Evolutionary conservation across 2,113 vertebrate genomes (phyloP).

Genomic region (Australoheros scitulus): DNA sequence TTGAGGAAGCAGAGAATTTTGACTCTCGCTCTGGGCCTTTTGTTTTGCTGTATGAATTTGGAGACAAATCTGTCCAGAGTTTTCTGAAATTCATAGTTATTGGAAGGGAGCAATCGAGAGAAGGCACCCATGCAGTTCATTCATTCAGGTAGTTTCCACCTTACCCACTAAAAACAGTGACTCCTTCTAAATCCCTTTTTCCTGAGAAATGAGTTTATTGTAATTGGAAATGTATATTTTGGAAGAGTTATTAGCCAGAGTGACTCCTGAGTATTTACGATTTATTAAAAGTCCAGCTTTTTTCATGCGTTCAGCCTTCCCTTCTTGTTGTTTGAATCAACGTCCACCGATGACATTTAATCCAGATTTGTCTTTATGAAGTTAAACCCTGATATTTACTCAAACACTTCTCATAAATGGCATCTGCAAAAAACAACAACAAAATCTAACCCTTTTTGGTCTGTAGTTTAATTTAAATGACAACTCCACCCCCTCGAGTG

Average conservation of each 20-base stretch:
- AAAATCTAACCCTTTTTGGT: no score
- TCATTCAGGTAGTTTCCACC: neutral
- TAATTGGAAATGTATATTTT: neutral
- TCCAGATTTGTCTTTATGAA: neutral
- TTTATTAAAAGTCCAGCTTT: neutral
- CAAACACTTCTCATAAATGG: neutral
- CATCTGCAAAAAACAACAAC: neutral
- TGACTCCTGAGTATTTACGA: neutral
- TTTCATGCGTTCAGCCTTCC: neutral
- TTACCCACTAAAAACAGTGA: neutral
- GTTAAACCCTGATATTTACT: neutral
- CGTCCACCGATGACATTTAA: no score
- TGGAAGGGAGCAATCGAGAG: neutral
- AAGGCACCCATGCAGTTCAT: neutral
- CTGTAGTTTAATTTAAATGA: no score
- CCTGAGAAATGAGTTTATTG: neutral
- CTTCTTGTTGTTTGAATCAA: neutral
- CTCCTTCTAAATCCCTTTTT: neutral
- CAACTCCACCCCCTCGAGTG: no score
- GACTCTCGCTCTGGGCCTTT: neutral
- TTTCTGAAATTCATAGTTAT: neutral
- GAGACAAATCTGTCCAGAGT: neutral
- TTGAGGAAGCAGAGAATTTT: neutral
- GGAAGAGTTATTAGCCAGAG: neutral
- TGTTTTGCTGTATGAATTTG: neutral